Evolutionary conservation across 1,140 invertebrate species (phyloP).

Genomic region (Heterodera carotae): DNA sequence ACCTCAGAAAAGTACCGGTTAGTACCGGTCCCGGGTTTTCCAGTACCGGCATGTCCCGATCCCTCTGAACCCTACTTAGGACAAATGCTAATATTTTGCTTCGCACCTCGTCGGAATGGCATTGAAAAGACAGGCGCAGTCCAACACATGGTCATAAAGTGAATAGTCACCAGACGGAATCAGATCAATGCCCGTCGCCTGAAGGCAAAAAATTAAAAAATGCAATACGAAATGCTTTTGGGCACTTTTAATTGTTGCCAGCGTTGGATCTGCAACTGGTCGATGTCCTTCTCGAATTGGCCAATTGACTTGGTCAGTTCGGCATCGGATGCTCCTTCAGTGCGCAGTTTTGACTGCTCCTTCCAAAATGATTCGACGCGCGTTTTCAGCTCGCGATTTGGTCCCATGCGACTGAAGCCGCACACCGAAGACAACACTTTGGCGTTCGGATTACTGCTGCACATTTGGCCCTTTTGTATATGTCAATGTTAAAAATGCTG

Average conservation of each 20-base stretch:
- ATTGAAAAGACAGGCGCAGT: conserved; percentile 31
- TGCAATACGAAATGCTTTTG: neutral
- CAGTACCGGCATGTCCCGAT: too few species aligned
- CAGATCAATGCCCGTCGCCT: conserved; percentile 28
- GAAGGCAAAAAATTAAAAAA: neutral
- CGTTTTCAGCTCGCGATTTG: conserved; percentile 29
- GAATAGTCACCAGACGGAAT: conserved; percentile 22
- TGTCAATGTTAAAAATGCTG: too few species aligned
- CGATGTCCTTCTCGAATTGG: conserved; percentile 25
- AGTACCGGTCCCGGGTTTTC: too few species aligned
- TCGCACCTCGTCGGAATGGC: conserved; percentile 16
- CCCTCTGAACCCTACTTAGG: too few species aligned
- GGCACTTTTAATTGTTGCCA: conserved; percentile 17
- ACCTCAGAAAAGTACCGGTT: too few species aligned
- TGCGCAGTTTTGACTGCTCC: conserved; percentile 4
- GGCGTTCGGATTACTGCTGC: neutral
- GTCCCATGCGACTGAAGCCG: conserved; percentile 35
- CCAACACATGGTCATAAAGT: conserved; percentile 29
- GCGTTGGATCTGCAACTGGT: conserved; percentile 24
- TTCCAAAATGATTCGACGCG: conserved; percentile 30
- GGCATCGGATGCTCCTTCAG: neutral
- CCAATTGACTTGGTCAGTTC: neutral
- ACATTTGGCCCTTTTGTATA: too few species aligned
- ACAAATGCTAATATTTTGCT: neutral
- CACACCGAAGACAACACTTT: conserved; percentile 27